Percentiles rank a stretch among this genome's conserved stretches.
These are phyloP conservation scores for Centruroides sculpturatus DNA, from an alignment of 1,140 invertebrate genomes.

Conservation along the genomic window DNA sequence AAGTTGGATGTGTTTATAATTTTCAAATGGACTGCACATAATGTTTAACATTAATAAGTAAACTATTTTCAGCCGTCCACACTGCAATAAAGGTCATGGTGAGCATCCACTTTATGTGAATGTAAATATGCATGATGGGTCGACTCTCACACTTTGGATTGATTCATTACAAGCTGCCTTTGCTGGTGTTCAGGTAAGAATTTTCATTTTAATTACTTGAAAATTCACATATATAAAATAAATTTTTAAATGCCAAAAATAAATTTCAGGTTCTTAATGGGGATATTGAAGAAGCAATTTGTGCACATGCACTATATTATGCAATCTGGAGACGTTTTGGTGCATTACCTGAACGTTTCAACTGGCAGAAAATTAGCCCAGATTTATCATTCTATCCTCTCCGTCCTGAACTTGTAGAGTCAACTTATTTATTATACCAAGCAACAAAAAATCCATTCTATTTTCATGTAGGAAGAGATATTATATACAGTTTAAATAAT, in stretches of 20 bases:
- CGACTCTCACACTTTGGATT: slow-evolving; percentile 46
- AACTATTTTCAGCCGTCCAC: slow-evolving; percentile 21
- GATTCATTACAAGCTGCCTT: slow-evolving; percentile 51
- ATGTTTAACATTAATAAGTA: too few relatives aligned
- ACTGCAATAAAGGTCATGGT: slow-evolving; percentile 44
- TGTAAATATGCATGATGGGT: slow-evolving; percentile 51
- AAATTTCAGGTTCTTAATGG: slow-evolving; percentile 42
- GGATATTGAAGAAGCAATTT: slow-evolving; percentile 56
- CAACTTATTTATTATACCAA: slow-evolving; percentile 52
- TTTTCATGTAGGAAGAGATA: slow-evolving; percentile 49
- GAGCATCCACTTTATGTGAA: slow-evolving; percentile 53
- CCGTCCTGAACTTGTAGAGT: slow-evolving; percentile 49
- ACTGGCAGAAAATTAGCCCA: slow-evolving; percentile 45
- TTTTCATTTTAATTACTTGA: background rate
- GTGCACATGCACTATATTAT: slow-evolving; percentile 49
- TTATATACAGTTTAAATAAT: slow-evolving; percentile 44
- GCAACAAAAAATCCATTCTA: slow-evolving; percentile 58
- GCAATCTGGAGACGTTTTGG: slow-evolving; percentile 49
- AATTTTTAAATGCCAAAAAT: too few relatives aligned
- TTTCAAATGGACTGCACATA: too few relatives aligned
- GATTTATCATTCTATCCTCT: slow-evolving; percentile 53
- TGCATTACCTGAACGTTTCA: slow-evolving; percentile 49
- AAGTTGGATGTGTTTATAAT: too few relatives aligned
- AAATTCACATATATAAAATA: background rate
- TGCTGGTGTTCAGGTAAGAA: slow-evolving; percentile 41